A percentile compares a stretch with the other conserved stretches of the same genome.
Conservation (phyloP, 1,140 invertebrate genomes). For the Neelides sp. region DNA sequence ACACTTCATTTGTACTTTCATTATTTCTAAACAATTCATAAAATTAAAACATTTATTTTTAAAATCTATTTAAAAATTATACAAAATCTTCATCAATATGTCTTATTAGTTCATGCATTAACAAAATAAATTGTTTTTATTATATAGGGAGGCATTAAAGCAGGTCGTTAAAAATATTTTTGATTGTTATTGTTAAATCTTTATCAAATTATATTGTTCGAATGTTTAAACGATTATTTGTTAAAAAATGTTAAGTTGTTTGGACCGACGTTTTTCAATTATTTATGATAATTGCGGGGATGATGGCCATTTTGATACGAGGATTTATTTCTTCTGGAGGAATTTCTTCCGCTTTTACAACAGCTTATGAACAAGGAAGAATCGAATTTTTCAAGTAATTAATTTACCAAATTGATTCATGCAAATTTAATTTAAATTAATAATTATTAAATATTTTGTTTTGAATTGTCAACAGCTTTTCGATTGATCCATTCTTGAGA, state of each 20-base stretch:
- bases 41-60: slow-evolving; percentile 1
- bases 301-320: slow-evolving; percentile 26
- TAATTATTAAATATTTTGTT: neutral
- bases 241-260: too few relatives aligned
- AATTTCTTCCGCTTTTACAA: slow-evolving; percentile 17
- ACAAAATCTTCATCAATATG: slow-evolving; percentile 1
- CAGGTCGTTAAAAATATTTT: slow-evolving; percentile 1
- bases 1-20: slow-evolving; percentile 30
- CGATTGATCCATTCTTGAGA: slow-evolving; percentile 38
- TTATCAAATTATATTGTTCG: too few relatives aligned
- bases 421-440: neutral
- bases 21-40: too few relatives aligned
- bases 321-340: slow-evolving; percentile 25
- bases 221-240: too few relatives aligned
- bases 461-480: slow-evolving; percentile 33
- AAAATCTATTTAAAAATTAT: neutral
- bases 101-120: neutral
- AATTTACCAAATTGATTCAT: too few relatives aligned
- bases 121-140: neutral
- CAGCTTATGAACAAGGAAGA: slow-evolving; percentile 22
- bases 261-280: slow-evolving; percentile 30
- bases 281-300: slow-evolving; percentile 24
- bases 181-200: neutral
- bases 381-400: slow-evolving; percentile 25
- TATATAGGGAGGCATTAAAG: slow-evolving; percentile 12